A percentile compares a stretch with the other conserved stretches of the same genome.
Evolutionary conservation across 2,797 vertebrate genomes (phyloP).

Genomic region (Neostethus bicornis): DNA sequence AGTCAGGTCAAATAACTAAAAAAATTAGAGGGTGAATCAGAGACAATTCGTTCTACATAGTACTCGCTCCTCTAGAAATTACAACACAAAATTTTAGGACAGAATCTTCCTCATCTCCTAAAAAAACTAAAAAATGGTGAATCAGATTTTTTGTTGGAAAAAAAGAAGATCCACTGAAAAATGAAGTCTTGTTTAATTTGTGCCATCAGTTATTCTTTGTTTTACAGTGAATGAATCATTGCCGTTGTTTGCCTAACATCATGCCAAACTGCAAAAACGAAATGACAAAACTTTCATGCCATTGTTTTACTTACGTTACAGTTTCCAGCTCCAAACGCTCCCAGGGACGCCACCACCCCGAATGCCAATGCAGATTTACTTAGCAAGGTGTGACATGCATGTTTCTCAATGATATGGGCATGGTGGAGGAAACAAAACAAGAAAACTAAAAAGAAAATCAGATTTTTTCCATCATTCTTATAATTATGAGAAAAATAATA

Average conservation of each 20-base stretch:
- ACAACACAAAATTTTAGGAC: no score
- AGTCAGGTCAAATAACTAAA: no score
- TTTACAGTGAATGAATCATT: neutral
- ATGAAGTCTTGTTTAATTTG: no score
- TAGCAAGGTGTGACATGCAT: slow-evolving; percentile 55
- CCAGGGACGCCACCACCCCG: slow-evolving; percentile 68
- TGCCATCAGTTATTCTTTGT: no score
- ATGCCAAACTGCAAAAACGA: neutral
- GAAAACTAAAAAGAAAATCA: slow-evolving; percentile 65
- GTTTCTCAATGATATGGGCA: slow-evolving; percentile 78
- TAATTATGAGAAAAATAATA: neutral
- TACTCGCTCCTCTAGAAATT: no score
- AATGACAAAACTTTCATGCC: neutral
- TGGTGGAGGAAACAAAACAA: slow-evolving; percentile 80
- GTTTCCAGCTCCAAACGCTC: slow-evolving; percentile 80
- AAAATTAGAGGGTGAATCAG: no score
- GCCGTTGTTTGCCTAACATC: neutral
- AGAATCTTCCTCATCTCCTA: no score
- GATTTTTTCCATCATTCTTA: neutral
- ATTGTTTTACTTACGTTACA: slow-evolving; percentile 78
- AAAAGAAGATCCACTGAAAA: no score
- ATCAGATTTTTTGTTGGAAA: no score
- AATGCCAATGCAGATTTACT: slow-evolving; percentile 72
- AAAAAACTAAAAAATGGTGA: no score
- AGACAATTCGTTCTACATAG: no score